Evolutionary conservation across 2,797 vertebrate species (phyloP), one percentile per base, ranked within the genome.

Genomic region (Limnodromus scolopaceus): DNA sequence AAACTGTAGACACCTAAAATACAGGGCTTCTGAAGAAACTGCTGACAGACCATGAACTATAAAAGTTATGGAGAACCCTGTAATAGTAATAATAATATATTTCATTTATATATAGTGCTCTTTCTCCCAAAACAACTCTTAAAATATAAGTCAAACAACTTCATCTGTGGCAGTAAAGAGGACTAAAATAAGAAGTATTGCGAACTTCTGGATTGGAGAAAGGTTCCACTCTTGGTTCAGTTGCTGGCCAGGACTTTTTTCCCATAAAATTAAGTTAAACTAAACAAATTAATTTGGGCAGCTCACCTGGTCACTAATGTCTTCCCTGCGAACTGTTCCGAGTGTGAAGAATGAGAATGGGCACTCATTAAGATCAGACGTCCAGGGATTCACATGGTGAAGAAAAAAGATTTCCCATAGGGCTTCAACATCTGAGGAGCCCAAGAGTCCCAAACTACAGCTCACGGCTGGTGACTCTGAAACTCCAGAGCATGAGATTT

Each of bases 81-180:
- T 77, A 95, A 95, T 90, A 95, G 75, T 85, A 95, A 94, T 92
- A 92, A 96, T 93, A 87, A 65, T 49, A 93, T 79, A 34, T 77
- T 95, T 72, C 86, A 85, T 79, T 69, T 95, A 48, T 86, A 85
- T 58, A 80, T 49, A 92, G 49, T 48, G 41, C 36, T 79, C 82
- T 80, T 93, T 80, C 68, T 96, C 83, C 68, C 38, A 39, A 93
- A 94, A 68, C 60, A 30, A 77, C 51, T 76, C 63, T 76, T 85
- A 92, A 92, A 87, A 60, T 72, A 0, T 28, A 95, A 71, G 38
- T 85, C 83, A 85, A 65, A n/a, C 58, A 51, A 57, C 51, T 25
- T 79, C 54, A 92, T 72, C 83, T 28, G 32, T 45, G 49, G 71
- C 34, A 93, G 49, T 27, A 78, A 71, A 87, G 86, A 81, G 16